Evolutionary conservation across 2,113 vertebrate species (phyloP), one percentile per base, ranked within the genome.

Genomic region (Chloebia gouldiae): DNA sequence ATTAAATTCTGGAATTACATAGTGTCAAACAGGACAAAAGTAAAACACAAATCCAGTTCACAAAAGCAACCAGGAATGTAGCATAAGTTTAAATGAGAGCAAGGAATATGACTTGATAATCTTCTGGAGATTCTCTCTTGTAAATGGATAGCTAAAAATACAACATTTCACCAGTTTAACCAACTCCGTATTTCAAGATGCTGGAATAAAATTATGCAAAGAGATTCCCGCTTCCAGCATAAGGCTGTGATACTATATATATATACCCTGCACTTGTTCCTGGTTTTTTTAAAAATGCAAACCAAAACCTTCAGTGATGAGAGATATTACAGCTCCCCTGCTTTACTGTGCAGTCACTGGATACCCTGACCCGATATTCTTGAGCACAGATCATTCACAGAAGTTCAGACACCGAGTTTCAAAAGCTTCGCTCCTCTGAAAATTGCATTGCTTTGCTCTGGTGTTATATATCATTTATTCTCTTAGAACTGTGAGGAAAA

Each of bases 211-310:
- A 47, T 40, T 79, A 57, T 92, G 82, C 59, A 64, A 72, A 80
- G 79, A 80, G 24, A 56, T 49, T 85, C 70, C 25, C 27, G 75
- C 30, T 80, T 59, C 31, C 50, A 70, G 14, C 45, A 75, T 3
- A 54, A 54, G 35, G 25, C 44, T 76, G 75, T 2, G 5, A 42
- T 76, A n/a, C 63, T 92, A 88, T 70, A 57, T 92, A 88, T 70
- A 57, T 77, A 92, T 60, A 94, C 13, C 13, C 57, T 76, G 54
- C 86, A 95, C 91, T 96, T 94, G 83, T 50, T 86, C 64, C 83
- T 81, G 69, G 47, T 78, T 92, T 88, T 91, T 88, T 90, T 92
- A 86, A 96, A 96, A 96, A 93, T 31, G 42, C 86, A 86, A 95
- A 77, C 54, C 20, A 53, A 86, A 85, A 95, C 45, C 63, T 68